Evolutionary conservation across 2,113 vertebrate species (phyloP).

Genomic region (Peromyscus polionotus): DNA sequence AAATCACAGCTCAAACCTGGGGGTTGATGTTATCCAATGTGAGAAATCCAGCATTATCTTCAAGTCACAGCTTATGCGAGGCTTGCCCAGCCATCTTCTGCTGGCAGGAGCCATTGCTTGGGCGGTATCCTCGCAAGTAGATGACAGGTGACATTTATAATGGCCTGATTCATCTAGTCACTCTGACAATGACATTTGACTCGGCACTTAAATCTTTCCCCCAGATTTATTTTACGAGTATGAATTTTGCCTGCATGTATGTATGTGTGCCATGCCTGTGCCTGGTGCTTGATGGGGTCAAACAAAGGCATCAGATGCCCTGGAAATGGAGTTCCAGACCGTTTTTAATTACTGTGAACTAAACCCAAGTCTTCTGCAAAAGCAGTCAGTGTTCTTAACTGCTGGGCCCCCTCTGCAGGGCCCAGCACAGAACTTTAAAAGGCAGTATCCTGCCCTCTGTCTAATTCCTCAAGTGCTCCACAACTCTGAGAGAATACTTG

Average conservation of each 20-base stretch:
- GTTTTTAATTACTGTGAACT: not conserved
- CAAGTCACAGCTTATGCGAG: not conserved
- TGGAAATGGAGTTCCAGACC: not conserved
- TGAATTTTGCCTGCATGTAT: not conserved
- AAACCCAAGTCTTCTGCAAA: not conserved
- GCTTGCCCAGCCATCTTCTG: not conserved
- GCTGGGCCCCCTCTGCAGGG: not conserved
- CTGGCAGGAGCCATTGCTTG: not conserved
- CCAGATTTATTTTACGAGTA: not conserved
- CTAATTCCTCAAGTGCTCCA: not conserved
- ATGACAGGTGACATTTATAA: not conserved
- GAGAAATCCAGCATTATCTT: not conserved
- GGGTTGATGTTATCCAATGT: not conserved
- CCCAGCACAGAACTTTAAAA: not conserved
- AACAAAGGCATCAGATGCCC: not conserved
- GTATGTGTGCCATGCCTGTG: too few species aligned
- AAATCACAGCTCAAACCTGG: conserved; percentile 20
- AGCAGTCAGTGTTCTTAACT: not conserved
- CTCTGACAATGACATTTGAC: not conserved
- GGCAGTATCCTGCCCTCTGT: not conserved
- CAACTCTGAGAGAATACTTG: not conserved
- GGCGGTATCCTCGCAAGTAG: not conserved
- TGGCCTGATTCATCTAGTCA: not conserved
- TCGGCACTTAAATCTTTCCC: not conserved
- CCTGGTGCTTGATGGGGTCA: not conserved